Base-by-base conservation (phyloP, 2,888 invertebrate genomes). In the Poecilus cupreus region DNA sequence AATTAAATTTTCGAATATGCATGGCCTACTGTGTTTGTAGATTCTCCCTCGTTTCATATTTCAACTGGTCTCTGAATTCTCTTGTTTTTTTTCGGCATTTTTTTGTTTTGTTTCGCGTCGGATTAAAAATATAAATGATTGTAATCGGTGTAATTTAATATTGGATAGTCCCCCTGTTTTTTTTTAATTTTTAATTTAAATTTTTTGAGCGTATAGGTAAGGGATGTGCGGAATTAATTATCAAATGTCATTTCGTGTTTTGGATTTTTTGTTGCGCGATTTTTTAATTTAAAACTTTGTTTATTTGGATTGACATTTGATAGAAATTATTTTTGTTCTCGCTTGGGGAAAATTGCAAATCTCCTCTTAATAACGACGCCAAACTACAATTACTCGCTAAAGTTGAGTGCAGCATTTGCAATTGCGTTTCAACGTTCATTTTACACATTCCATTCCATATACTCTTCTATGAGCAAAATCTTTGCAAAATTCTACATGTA, bases 71-170 rank as follows among this genome's bases (percentile, higher is more conserved):
- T 64, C 60, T 46, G 37, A 77, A 43, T 77, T 77, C 64, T 77
- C 77, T 43, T 60, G 72, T 75, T 75, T 51, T 75, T 77, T 74
- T 64, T 64, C 32, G 16, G 75, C 18, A 26, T 24, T 51, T 49
- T 54, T 76, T 51, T 77, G 60, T 77, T 64, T 60, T 76, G 76
- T 77, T 77, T 77, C 39, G 22, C 51, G 64, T 77, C 60, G 60
- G 77, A 77, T 77, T 77, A 77, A 77, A 77, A 77, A 77, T 77
- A 77, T 77, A 77, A 77, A 77, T 77, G 77, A 77, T 77, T 77
- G 39, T 77, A 77, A 77, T 60, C 77, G 60, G 39, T 39, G 77
- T 60, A 77, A 77, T 77, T 77, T 77, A 77, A 77, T 77, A 77
- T 64, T 77, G 77, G 39, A 77, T 72, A 37, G 46, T n/a, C 72